These are phyloP conservation scores for Calephelis perditalis DNA, from an alignment of 2,888 invertebrate genomes.

Conservation along the genomic window DNA sequence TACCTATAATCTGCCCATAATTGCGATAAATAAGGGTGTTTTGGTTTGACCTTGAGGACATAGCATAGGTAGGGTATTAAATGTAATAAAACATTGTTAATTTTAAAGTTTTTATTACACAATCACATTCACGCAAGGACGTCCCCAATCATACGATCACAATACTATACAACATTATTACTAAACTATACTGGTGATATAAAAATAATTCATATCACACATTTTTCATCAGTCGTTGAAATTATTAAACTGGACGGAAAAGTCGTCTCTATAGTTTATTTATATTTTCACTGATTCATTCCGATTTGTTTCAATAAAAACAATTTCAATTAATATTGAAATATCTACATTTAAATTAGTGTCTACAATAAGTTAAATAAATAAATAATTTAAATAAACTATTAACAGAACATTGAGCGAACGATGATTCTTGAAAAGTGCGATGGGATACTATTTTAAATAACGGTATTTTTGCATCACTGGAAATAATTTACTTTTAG, in stretches of 20 bases:
- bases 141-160: constrained; percentile 71
- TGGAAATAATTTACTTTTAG: constrained; percentile 16
- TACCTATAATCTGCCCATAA: too few species aligned
- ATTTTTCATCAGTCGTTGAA: constrained; percentile 72
- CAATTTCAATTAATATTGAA: constrained; percentile 9
- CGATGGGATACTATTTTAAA: constrained; percentile 40
- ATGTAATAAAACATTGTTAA: constrained; percentile 15
- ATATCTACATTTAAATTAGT: constrained; percentile 49
- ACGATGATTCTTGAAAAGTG: constrained; percentile 47
- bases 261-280: constrained; percentile 12
- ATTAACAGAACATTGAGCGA: constrained; percentile 28
- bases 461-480: neutral
- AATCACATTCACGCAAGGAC: constrained; percentile 75
- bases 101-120: constrained; percentile 58
- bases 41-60: too few species aligned
- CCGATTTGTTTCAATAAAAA: constrained; percentile 8
- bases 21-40: too few species aligned
- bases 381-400: constrained; percentile 68
- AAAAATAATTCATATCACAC: constrained; percentile 68
- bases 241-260: constrained; percentile 56
- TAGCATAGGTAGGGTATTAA: neutral
- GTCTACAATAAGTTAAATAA: constrained; percentile 76
- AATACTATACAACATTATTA: constrained; percentile 55
- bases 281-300: constrained; percentile 31
- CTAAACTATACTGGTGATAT: constrained; percentile 67